Percentiles rank a stretch among this genome's conserved stretches.
These are phyloP conservation scores for Colletes gigas DNA, from an alignment of 1,140 invertebrate species.

Conservation along the genomic window DNA sequence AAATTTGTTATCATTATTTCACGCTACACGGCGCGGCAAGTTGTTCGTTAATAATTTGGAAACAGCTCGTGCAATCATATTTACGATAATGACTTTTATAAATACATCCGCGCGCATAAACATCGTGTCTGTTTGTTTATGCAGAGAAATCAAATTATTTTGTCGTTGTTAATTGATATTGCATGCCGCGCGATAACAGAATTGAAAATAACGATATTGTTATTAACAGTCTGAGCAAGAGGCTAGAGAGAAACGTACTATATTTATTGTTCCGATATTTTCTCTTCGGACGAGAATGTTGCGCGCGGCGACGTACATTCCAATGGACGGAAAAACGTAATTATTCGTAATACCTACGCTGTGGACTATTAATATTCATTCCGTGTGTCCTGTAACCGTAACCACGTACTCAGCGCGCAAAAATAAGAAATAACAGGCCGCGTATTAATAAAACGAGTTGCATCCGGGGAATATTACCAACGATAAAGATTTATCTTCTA, in stretches of 20 bases:
- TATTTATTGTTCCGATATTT: constrained; percentile 4
- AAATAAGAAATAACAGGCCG: constrained; percentile 58
- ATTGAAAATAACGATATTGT: background rate
- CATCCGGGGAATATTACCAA: no score
- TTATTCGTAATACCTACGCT: constrained; percentile 67
- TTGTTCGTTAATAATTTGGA: background rate
- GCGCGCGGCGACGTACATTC: constrained; percentile 21
- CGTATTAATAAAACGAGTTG: background rate
- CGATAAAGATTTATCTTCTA: no score
- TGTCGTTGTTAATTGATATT: background rate
- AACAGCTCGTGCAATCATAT: background rate
- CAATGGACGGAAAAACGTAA: constrained; percentile 65
- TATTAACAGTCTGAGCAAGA: background rate
- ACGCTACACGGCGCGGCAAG: background rate
- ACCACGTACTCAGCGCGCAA: constrained; percentile 39
- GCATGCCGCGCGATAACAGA: background rate
- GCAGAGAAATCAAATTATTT: background rate
- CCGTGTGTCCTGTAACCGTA: constrained; percentile 58
- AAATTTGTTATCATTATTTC: background rate
- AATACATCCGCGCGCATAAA: background rate
- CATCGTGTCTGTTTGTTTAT: background rate
- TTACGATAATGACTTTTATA: background rate
- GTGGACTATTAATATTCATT: constrained; percentile 71
- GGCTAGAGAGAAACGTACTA: background rate
- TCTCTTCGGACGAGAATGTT: background rate